Conservation (phyloP, 2,113 vertebrate species). For the Zapornia atra region DNA sequence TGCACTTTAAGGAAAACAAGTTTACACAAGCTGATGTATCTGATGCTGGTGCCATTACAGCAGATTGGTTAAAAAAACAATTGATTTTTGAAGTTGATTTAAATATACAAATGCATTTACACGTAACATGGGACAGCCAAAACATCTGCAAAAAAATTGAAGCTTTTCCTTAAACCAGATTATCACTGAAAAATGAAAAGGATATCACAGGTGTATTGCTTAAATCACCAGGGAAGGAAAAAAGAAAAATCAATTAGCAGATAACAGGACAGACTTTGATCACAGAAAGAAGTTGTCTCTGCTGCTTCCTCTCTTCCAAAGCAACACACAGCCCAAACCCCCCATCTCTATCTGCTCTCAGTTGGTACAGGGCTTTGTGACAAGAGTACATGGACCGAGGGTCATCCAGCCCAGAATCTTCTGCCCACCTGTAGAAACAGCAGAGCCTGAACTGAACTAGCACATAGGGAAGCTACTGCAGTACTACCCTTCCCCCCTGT, state of each 20-base stretch:
- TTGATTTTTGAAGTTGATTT: not conserved
- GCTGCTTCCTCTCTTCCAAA: not conserved
- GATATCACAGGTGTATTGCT: not conserved
- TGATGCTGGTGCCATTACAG: not conserved
- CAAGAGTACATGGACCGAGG: not conserved
- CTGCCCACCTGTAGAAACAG: not conserved
- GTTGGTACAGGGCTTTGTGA: not conserved
- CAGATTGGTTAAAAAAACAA: not conserved
- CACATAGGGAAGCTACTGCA: not conserved
- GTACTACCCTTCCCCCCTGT: not conserved
- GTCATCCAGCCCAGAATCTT: not conserved
- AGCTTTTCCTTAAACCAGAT: not conserved
- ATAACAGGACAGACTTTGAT: not conserved
- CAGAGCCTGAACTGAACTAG: not conserved
- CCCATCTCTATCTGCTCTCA: not conserved
- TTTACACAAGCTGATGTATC: not conserved
- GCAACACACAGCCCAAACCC: not conserved
- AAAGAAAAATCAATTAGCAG: not conserved
- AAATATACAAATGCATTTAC: not conserved
- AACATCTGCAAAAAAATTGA: not conserved
- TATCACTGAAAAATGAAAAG: not conserved
- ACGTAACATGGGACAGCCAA: not conserved
- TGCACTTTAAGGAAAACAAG: not conserved
- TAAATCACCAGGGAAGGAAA: not conserved
- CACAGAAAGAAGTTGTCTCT: not conserved